Conservation (phyloP, 2,888 invertebrate genomes). For the Pyrocoelia pectoralis region DNA sequence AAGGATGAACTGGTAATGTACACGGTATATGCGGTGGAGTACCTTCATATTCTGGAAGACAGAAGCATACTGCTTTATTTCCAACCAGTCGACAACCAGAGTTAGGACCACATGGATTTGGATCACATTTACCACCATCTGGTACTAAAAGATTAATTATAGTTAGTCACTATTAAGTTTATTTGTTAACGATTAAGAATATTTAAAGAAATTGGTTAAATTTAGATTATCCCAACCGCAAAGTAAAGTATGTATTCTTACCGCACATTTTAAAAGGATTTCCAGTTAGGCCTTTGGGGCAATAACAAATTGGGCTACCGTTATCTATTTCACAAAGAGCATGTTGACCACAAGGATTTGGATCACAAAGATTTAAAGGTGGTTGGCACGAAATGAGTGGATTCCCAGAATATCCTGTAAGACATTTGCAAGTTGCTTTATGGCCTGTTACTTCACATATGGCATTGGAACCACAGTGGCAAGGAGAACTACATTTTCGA, state of each 20-base stretch:
- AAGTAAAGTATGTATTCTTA: conserved; percentile 64
- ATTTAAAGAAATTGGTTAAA: too few species aligned
- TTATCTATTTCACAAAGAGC: conserved; percentile 86
- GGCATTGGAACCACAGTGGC: conserved; percentile 81
- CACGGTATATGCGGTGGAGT: conserved; percentile 79
- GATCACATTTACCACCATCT: conserved; percentile 83
- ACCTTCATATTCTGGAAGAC: conserved; percentile 86
- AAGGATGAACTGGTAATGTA: conserved; percentile 77
- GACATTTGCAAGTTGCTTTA: conserved; percentile 81
- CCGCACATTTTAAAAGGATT: conserved; percentile 92
- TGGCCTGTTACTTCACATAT: conserved; percentile 84
- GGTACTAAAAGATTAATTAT: conserved; percentile 69
- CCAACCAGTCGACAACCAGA: conserved; percentile 82
- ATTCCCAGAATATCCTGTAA: conserved; percentile 82
- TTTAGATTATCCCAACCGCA: too few species aligned
- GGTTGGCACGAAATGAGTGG: conserved; percentile 75
- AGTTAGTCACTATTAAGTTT: too few species aligned
- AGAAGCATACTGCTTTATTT: conserved; percentile 84
- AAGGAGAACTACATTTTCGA: conserved; percentile 78
- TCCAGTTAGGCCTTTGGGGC: conserved; percentile 88
- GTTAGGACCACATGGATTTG: conserved; percentile 84
- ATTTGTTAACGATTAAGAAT: too few species aligned
- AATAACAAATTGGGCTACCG: conserved; percentile 88
- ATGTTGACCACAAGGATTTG: conserved; percentile 87
- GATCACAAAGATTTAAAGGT: conserved; percentile 80